A percentile compares a stretch with the other conserved stretches of the same genome.
Evolutionary conservation across 2,113 vertebrate genomes (phyloP).

Genomic region (Cinclus cinclus): DNA sequence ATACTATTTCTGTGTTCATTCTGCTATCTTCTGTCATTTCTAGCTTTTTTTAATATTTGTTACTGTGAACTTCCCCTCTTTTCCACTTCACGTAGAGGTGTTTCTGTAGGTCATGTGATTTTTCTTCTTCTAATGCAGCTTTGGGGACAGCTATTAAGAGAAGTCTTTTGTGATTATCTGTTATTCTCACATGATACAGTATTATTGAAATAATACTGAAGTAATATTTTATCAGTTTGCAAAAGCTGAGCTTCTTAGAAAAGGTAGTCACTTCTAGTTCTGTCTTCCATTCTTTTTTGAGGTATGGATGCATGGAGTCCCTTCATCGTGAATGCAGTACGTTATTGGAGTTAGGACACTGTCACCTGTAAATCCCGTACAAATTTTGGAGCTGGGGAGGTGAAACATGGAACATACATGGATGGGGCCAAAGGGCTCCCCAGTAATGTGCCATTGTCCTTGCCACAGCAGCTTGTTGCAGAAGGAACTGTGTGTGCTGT

Average conservation of each 20-base stretch:
- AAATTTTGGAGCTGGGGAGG: not conserved
- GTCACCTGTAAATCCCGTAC: not conserved
- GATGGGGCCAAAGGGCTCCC: not conserved
- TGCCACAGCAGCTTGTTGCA: accelerated
- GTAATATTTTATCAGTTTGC: not conserved
- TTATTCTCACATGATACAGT: not conserved
- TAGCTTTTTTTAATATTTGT: not conserved
- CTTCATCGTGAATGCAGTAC: accelerated
- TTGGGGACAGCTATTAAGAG: not conserved
- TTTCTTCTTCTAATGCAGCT: not conserved
- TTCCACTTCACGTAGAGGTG: not conserved
- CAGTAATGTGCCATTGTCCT: accelerated
- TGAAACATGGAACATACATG: accelerated
- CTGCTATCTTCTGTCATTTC: not conserved
- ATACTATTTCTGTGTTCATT: not conserved
- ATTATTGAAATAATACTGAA: not conserved
- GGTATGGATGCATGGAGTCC: not conserved
- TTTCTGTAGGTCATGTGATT: not conserved
- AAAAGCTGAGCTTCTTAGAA: not conserved
- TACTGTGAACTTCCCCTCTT: not conserved
- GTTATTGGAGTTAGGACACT: not conserved
- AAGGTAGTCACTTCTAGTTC: not conserved
- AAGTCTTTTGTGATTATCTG: not conserved
- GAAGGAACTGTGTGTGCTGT: not conserved
- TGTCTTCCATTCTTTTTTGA: not conserved